phyloP scores from a whole-genome alignment of 2,888 invertebrate genomes.

The Athalia circularis region DNA sequence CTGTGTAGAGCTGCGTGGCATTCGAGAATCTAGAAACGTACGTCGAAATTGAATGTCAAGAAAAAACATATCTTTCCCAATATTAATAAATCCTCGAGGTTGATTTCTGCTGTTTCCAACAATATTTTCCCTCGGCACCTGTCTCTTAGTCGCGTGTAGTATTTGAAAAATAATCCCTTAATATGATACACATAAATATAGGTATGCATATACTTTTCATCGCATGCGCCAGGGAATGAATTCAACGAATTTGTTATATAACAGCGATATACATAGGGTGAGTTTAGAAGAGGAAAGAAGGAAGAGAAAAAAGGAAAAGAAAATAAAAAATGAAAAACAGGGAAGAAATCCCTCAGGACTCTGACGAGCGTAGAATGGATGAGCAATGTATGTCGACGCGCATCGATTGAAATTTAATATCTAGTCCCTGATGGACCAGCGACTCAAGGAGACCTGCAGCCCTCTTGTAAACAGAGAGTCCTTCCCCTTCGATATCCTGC shows the following conservation, averaged over 20 bases:
- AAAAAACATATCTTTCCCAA: not conserved
- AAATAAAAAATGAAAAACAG: too few relatives aligned
- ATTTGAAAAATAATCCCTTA: not conserved
- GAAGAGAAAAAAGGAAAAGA: not conserved
- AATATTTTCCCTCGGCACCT: not conserved
- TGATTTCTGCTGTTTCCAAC: not conserved
- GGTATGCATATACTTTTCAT: too few relatives aligned
- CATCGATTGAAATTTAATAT: slow-evolving; percentile 73
- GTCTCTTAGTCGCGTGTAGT: not conserved
- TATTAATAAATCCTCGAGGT: slow-evolving; percentile 2
- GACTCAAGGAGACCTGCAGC: slow-evolving; percentile 52
- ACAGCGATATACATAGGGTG: slow-evolving; percentile 39
- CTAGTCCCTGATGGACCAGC: slow-evolving; percentile 59
- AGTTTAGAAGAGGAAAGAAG: slow-evolving; percentile 33
- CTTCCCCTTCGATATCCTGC: slow-evolving; percentile 19
- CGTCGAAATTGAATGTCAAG: slow-evolving; percentile 24
- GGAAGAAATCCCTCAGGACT: not conserved
- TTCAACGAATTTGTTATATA: too few relatives aligned
- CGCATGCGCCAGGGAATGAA: too few relatives aligned
- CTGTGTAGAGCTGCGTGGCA: not conserved
- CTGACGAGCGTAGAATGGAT: slow-evolving; percentile 30
- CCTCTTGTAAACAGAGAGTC: slow-evolving; percentile 67
- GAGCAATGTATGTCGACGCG: slow-evolving; percentile 42
- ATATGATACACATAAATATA: too few relatives aligned
- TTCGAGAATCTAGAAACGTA: slow-evolving; percentile 14